Conservation (phyloP, 2,797 vertebrate species). For the Enteromius unitaeniatus region DNA sequence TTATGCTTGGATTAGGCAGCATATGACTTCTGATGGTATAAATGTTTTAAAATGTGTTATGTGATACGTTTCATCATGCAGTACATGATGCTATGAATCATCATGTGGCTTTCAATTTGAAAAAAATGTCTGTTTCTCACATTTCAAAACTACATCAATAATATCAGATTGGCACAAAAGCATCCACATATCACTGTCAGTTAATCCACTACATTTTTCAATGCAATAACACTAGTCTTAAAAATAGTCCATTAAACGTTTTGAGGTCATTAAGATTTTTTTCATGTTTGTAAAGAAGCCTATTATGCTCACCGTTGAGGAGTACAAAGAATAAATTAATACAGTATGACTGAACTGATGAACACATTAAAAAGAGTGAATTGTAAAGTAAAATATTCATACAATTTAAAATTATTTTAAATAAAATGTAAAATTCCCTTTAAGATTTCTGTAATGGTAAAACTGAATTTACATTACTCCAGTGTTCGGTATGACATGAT, state of each 20-base stretch:
- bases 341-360: neutral
- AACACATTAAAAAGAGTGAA: neutral
- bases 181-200: neutral
- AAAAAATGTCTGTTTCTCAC: neutral
- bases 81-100: neutral
- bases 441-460: neutral
- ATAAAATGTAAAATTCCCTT: neutral
- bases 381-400: neutral
- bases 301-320: neutral
- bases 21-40: neutral
- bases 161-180: neutral
- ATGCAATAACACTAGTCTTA: neutral
- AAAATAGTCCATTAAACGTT: neutral
- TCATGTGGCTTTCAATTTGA: neutral
- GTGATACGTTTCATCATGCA: neutral
- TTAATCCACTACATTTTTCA: neutral
- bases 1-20: neutral
- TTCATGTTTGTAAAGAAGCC: neutral
- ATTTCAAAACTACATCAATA: neutral
- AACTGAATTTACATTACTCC: neutral
- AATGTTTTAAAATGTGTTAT: neutral
- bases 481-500: neutral
- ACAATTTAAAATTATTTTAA: neutral
- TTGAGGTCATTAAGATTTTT: neutral
- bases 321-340: neutral